Evolutionary conservation across 2,113 vertebrate genomes (phyloP).

Genomic region (Atlantisia rogersi): DNA sequence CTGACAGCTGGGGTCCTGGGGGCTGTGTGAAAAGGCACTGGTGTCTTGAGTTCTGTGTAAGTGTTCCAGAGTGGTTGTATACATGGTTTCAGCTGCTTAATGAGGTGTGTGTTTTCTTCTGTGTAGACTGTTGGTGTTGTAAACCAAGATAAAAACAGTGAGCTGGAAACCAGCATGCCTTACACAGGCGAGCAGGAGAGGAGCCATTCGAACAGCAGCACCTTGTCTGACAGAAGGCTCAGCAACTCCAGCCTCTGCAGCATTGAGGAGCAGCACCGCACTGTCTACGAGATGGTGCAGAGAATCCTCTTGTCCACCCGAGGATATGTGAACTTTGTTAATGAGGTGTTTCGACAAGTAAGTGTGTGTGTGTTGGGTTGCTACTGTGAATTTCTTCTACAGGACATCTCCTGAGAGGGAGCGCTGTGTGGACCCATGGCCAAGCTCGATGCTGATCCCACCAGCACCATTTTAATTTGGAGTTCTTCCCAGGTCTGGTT

Average conservation of each 20-base stretch:
- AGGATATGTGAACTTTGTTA: conserved; percentile 96
- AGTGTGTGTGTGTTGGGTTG: background rate
- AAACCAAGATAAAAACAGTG: conserved; percentile 79
- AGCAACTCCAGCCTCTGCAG: conserved; percentile 93
- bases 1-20: background rate
- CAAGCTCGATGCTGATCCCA: too few relatives aligned
- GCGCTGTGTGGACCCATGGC: accelerated
- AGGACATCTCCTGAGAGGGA: background rate
- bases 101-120: background rate
- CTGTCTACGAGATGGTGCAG: conserved; percentile 93
- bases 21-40: too few relatives aligned
- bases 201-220: conserved; percentile 90
- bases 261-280: conserved; percentile 91
- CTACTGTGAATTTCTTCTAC: background rate
- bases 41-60: background rate
- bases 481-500: background rate
- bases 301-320: conserved; percentile 90
- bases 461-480: background rate
- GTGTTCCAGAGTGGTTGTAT: background rate
- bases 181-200: conserved; percentile 78
- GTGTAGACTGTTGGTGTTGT: conserved; percentile 77
- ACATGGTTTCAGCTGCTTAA: background rate
- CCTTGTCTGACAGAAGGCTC: conserved; percentile 86
- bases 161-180: conserved; percentile 71
- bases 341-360: conserved; percentile 97